These are phyloP conservation scores for Tinea trinotella DNA, from an alignment of 2,888 invertebrate species.

Conservation along the genomic window DNA sequence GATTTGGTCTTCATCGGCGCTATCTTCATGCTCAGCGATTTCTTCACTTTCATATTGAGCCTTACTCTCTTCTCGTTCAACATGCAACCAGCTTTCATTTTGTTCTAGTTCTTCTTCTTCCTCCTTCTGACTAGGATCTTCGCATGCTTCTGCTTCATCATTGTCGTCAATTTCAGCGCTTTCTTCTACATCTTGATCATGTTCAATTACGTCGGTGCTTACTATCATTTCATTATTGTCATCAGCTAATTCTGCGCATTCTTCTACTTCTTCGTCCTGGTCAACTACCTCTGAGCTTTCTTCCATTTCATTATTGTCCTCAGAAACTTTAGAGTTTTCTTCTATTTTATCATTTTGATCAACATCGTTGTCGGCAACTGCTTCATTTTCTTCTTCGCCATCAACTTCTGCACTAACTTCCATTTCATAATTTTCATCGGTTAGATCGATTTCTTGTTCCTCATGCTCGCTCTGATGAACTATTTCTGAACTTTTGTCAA, in stretches of 20 bases:
- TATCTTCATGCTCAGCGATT: neutral
- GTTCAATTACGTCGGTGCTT: neutral
- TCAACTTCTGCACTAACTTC: neutral
- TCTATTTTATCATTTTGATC: neutral
- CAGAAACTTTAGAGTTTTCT: neutral
- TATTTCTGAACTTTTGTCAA: neutral
- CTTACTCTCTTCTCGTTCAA: neutral
- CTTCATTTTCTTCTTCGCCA: neutral
- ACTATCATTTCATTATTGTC: neutral
- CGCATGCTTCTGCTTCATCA: neutral
- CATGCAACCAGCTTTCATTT: neutral
- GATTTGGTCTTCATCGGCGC: neutral
- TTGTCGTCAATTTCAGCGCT: neutral
- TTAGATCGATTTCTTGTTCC: neutral
- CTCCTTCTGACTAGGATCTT: neutral
- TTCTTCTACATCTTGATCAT: slow-evolving; percentile 22
- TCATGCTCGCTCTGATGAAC: neutral
- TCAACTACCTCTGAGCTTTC: neutral
- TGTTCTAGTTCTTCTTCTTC: slow-evolving; percentile 22
- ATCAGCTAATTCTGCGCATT: neutral
- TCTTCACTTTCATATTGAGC: neutral
- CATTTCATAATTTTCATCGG: neutral
- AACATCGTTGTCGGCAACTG: neutral
- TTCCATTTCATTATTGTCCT: neutral
- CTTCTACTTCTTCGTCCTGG: neutral